Conservation (phyloP, 2,888 invertebrate genomes). For the Abrostola tripartita region DNA sequence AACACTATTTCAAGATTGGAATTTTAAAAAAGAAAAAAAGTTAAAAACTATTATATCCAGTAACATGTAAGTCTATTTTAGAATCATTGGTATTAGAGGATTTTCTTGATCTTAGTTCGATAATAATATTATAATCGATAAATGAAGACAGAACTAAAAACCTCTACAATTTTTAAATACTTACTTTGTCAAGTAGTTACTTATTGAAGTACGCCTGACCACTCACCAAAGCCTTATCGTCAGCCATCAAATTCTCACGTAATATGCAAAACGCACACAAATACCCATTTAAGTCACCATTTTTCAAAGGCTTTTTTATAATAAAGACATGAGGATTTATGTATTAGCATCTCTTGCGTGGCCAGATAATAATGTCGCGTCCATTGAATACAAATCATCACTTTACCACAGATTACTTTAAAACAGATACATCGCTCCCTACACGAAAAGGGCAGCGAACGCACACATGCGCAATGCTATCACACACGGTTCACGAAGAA, state of each 20-base stretch:
- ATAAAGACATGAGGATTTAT: conserved; percentile 51
- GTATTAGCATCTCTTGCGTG: conserved; percentile 30
- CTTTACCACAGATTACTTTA: conserved; percentile 31
- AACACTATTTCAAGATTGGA: too few relatives aligned
- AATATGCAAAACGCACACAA: conserved; percentile 41
- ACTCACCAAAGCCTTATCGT: conserved; percentile 26
- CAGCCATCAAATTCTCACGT: conserved; percentile 31
- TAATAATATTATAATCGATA: too few relatives aligned
- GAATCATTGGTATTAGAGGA: too few relatives aligned
- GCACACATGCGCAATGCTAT: conserved; percentile 22
- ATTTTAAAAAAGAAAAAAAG: too few relatives aligned
- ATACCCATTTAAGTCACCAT: conserved; percentile 36
- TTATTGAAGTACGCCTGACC: conserved; percentile 5
- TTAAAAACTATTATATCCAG: too few relatives aligned
- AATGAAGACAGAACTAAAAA: background rate
- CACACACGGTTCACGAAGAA: background rate
- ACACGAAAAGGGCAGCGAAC: background rate
- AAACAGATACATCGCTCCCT: conserved; percentile 5
- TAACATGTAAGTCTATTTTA: too few relatives aligned
- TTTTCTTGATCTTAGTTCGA: too few relatives aligned
- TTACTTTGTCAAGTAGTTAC: background rate
- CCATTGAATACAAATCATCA: conserved; percentile 62
- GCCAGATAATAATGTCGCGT: conserved; percentile 46
- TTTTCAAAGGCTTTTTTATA: conserved; percentile 46
- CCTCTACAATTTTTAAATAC: background rate